Percentiles rank a stretch among this genome's conserved stretches.
These are phyloP conservation scores for Digitonthophagus gazella DNA, from an alignment of 2,888 invertebrate species.

Conservation along the genomic window DNA sequence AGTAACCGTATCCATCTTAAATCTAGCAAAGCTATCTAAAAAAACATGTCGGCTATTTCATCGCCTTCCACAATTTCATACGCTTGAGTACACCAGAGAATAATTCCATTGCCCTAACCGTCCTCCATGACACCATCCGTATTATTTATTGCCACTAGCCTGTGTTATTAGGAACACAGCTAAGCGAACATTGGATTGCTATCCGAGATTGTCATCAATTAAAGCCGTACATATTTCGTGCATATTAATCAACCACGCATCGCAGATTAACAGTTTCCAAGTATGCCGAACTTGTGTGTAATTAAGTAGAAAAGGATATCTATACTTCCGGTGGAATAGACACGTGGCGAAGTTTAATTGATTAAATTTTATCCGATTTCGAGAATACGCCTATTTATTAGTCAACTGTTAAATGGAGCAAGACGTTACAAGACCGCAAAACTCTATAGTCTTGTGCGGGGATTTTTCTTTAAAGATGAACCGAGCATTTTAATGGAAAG, in stretches of 20 bases:
- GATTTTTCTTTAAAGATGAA: conserved; percentile 2
- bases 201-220: conserved; percentile 15
- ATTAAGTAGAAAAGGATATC: background rate
- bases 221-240: conserved; percentile 9
- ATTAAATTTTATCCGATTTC: background rate
- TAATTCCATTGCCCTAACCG: background rate
- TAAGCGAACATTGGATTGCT: conserved; percentile 8
- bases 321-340: background rate
- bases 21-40: background rate
- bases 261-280: conserved; percentile 5
- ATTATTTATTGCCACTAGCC: conserved; percentile 11
- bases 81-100: background rate
- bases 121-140: conserved; percentile 7
- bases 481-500: conserved; percentile 6
- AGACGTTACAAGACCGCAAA: background rate
- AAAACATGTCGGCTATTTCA: background rate
- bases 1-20: background rate
- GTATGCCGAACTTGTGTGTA: too few relatives aligned
- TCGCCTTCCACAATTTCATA: background rate
- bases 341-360: background rate
- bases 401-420: conserved; percentile 4
- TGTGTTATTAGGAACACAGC: conserved; percentile 11
- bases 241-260: conserved; percentile 5
- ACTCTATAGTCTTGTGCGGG: background rate
- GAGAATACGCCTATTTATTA: background rate